Percentiles rank a stretch among this genome's conserved stretches.
Evolutionary conservation across 2,888 invertebrate genomes (phyloP).

Genomic region (Gastrophysa polygoni): DNA sequence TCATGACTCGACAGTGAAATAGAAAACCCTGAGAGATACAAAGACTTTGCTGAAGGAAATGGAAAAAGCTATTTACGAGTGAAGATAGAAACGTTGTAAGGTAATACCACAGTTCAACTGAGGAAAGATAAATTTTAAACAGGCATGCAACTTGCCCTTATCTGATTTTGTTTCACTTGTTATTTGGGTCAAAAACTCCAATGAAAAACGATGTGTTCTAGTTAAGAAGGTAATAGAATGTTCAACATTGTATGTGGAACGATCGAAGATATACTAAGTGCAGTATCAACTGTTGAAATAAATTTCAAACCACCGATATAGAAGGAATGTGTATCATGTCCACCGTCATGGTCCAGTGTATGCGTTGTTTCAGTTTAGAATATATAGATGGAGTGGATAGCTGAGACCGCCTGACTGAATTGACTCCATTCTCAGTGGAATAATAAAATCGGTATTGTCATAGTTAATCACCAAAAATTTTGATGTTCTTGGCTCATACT

Average conservation of each 20-base stretch:
- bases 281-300: no score
- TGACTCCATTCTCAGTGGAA: no score
- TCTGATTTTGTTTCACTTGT: slow-evolving; percentile 7
- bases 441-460: no score
- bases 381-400: no score
- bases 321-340: no score
- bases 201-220: neutral
- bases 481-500: no score
- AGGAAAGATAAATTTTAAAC: slow-evolving; percentile 5
- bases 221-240: neutral
- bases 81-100: neutral
- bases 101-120: neutral
- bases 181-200: slow-evolving; percentile 6
- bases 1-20: neutral
- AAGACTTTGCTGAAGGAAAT: neutral
- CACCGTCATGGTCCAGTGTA: no score
- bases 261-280: no score
- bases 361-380: no score
- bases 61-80: neutral
- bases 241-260: neutral
- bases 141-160: slow-evolving; percentile 1
- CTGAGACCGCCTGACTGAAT: no score
- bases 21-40: neutral
- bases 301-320: no score
- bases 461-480: no score